Conservation (phyloP, 35 echinoderm and acorn worm genomes). For the Nesometra sesokonis region DNA sequence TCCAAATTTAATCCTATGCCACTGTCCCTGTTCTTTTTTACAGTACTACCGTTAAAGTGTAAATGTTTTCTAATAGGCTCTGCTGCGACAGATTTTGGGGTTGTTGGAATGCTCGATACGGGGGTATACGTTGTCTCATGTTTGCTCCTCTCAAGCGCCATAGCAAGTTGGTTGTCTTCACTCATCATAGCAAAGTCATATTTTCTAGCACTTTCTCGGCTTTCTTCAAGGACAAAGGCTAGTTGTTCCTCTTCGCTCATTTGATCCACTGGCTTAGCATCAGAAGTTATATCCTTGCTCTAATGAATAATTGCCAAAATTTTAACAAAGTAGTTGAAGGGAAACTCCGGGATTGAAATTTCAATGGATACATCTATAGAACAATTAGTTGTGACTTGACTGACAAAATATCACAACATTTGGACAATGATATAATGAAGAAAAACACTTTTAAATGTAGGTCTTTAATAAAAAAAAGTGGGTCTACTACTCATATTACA, state of each 20-base stretch:
- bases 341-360: no score
- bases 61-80: not conserved
- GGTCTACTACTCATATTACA: no score
- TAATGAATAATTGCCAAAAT: not conserved
- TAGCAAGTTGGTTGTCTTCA: slow-evolving; percentile 67
- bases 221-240: slow-evolving; percentile 53
- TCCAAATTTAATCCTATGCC: not conserved
- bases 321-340: no score
- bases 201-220: slow-evolving; percentile 10
- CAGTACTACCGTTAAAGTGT: not conserved
- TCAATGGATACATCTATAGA: no score
- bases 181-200: slow-evolving; percentile 21
- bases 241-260: slow-evolving; percentile 90
- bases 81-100: not conserved
- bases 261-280: not conserved
- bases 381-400: no score
- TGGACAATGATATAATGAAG: no score
- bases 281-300: not conserved
- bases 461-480: no score
- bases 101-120: not conserved
- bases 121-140: not conserved
- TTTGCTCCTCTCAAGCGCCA: slow-evolving; percentile 54
- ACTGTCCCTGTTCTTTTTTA: not conserved
- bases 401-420: no score
- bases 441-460: no score